Conservation (phyloP, 2,797 vertebrate genomes). For the Neosilurus mollespiculum region DNA sequence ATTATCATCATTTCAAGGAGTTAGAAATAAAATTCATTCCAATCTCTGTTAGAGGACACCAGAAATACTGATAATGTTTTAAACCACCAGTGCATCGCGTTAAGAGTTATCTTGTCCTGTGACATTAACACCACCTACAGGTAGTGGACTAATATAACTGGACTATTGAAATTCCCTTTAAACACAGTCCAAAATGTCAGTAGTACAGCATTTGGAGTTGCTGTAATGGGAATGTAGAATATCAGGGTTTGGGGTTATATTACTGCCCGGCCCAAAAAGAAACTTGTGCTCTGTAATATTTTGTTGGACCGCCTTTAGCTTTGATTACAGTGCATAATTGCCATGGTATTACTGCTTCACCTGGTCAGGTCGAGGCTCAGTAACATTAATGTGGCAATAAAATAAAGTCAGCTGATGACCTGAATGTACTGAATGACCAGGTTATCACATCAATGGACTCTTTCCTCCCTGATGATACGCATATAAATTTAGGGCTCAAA, state of each 20-base stretch:
- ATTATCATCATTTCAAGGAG: neutral
- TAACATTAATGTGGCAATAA: too few species aligned
- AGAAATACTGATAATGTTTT: neutral
- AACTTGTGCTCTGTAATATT: too few species aligned
- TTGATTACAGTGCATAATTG: too few species aligned
- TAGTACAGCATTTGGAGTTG: neutral
- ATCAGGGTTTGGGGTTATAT: neutral
- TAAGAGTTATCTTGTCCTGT: neutral
- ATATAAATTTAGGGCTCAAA: too few species aligned
- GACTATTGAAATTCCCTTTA: neutral
- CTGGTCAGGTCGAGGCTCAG: too few species aligned
- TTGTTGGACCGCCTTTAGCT: too few species aligned
- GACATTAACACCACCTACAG: neutral
- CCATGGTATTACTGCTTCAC: too few species aligned
- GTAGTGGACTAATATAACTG: neutral
- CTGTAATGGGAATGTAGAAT: neutral
- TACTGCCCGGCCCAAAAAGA: neutral
- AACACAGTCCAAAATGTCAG: neutral
- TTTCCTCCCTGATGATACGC: too few species aligned
- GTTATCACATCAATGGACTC: too few species aligned
- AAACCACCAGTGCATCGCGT: neutral
- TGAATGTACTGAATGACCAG: too few species aligned
- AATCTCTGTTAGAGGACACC: neutral
- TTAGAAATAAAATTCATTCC: neutral
- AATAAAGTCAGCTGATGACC: too few species aligned